Evolutionary conservation across 2,888 invertebrate species (phyloP).

Genomic region (Girardia tigrina): DNA sequence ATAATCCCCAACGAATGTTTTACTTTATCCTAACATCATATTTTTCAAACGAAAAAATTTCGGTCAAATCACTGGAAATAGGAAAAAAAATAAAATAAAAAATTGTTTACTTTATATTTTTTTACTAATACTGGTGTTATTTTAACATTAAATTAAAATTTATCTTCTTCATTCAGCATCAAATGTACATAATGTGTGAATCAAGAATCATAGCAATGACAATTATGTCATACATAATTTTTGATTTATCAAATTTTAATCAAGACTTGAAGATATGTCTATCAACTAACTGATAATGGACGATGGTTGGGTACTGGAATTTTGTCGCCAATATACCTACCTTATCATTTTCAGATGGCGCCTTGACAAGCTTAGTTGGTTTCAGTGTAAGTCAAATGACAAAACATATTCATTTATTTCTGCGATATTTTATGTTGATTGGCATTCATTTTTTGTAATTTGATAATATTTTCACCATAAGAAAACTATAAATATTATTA

Average conservation of each 20-base stretch:
- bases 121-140: background rate
- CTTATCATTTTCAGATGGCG: slow-evolving; percentile 18
- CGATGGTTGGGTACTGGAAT: background rate
- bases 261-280: background rate
- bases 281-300: slow-evolving; percentile 13
- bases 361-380: background rate
- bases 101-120: slow-evolving; percentile 16
- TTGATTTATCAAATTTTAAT: background rate
- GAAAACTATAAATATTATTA: background rate
- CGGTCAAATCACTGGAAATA: background rate
- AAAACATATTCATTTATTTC: background rate
- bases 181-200: background rate
- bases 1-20: too few species aligned
- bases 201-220: background rate
- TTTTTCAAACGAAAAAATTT: background rate
- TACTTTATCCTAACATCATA: too few species aligned
- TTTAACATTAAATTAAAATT: slow-evolving; percentile 12
- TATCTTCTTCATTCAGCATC: background rate
- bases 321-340: slow-evolving; percentile 11
- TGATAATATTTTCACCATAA: background rate
- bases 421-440: background rate
- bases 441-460: background rate
- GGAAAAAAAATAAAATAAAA: background rate
- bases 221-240: background rate
- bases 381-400: slow-evolving; percentile 18